phyloP scores from a whole-genome alignment of 2,113 vertebrate species.

The Callithrix jacchus region DNA sequence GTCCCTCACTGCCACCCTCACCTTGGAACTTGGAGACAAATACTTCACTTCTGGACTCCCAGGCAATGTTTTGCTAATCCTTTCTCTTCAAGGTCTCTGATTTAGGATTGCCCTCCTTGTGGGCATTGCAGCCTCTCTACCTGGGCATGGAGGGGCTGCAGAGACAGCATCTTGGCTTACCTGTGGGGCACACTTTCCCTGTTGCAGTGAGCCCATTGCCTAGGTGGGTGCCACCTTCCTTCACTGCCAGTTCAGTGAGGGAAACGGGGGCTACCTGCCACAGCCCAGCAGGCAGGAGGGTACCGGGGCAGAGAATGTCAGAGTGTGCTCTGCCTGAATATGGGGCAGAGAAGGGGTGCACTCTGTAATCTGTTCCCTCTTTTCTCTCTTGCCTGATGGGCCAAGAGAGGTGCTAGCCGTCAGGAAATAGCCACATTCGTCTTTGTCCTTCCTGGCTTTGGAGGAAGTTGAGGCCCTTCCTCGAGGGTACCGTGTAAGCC shows the following conservation, averaged over 20 bases:
- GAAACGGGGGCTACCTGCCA: neutral
- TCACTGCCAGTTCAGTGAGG: neutral
- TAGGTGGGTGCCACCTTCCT: neutral
- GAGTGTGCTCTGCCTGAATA: neutral
- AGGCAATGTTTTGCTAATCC: neutral
- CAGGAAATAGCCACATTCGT: neutral
- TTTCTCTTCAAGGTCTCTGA: neutral
- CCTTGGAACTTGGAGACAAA: neutral
- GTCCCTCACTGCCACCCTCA: neutral
- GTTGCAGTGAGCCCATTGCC: neutral
- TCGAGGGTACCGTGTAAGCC: neutral
- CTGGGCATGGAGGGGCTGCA: neutral
- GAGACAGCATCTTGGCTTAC: neutral
- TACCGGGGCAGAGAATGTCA: neutral
- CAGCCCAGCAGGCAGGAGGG: neutral
- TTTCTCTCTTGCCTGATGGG: neutral
- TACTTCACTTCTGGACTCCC: neutral
- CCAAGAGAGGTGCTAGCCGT: neutral
- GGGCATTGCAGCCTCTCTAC: neutral
- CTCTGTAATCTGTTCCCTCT: neutral
- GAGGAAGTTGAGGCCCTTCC: neutral
- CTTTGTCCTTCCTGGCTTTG: neutral
- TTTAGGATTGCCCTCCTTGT: neutral
- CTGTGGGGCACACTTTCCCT: neutral
- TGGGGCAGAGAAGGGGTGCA: neutral